These are phyloP conservation scores for Teleogryllus occipitalis DNA, from an alignment of 1,140 invertebrate genomes.

Conservation along the genomic window DNA sequence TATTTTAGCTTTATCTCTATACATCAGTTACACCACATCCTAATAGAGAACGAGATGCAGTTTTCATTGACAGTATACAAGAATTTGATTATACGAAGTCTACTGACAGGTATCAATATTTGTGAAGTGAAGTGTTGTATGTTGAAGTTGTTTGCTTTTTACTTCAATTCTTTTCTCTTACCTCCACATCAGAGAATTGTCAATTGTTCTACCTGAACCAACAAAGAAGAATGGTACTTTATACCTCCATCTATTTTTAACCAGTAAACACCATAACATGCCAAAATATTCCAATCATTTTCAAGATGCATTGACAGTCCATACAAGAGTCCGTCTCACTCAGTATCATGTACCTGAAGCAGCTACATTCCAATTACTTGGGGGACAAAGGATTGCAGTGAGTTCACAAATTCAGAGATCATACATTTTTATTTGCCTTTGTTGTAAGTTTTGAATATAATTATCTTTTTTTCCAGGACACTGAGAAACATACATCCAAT, in stretches of 20 bases:
- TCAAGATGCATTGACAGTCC: slow-evolving; percentile 42
- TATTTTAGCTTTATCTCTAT: background rate
- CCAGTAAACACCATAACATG: slow-evolving; percentile 35
- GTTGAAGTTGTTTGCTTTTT: slow-evolving; percentile 9
- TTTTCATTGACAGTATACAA: background rate
- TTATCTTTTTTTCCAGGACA: background rate
- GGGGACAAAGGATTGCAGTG: slow-evolving; percentile 30
- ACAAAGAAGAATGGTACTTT: slow-evolving; percentile 70
- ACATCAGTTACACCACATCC: background rate
- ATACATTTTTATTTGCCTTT: background rate
- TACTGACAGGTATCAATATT: background rate
- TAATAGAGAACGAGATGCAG: background rate
- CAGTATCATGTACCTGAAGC: slow-evolving; percentile 62
- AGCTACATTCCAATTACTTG: slow-evolving; percentile 64
- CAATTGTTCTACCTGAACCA: slow-evolving; percentile 54
- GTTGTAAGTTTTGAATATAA: background rate
- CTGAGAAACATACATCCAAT: no score
- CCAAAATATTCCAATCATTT: slow-evolving; percentile 29
- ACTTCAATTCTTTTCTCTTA: background rate
- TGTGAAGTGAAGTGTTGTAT: background rate
- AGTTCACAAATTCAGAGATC: background rate
- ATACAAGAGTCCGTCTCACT: slow-evolving; percentile 53
- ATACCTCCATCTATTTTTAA: slow-evolving; percentile 55
- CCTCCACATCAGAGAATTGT: slow-evolving; percentile 44
- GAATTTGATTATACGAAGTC: background rate